Percentiles rank a stretch among this genome's conserved stretches.
Conservation (phyloP, 2,888 invertebrate genomes). For the Epistrophe eligans region DNA sequence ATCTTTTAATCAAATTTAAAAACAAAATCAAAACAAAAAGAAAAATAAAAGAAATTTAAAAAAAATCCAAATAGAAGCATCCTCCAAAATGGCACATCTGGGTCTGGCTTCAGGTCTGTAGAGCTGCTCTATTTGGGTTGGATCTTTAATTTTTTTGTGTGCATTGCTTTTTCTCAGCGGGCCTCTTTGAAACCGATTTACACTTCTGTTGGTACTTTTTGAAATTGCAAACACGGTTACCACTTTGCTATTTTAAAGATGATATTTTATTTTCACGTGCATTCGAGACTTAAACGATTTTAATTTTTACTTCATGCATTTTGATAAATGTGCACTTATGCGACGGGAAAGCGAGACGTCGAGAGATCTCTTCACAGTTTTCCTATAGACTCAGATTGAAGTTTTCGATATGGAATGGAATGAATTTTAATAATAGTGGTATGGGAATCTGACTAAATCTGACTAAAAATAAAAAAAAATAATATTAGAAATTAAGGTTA, state of each 20-base stretch:
- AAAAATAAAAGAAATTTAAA: background rate
- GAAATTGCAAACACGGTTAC: background rate
- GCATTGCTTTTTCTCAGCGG: conserved; percentile 7
- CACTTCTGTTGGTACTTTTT: background rate
- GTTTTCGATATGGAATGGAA: too few relatives aligned
- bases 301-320: too few relatives aligned
- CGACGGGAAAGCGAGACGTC: too few relatives aligned
- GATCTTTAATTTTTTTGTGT: background rate
- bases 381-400: too few relatives aligned
- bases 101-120: background rate
- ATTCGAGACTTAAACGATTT: too few relatives aligned
- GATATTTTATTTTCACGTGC: too few relatives aligned
- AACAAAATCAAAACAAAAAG: background rate
- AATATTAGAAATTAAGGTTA: too few relatives aligned
- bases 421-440: too few relatives aligned
- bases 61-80: conserved; percentile 5
- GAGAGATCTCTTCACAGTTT: too few relatives aligned
- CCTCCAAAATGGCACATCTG: conserved; percentile 13
- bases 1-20: conserved; percentile 71
- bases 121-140: background rate
- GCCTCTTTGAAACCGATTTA: conserved; percentile 32
- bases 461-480: too few relatives aligned
- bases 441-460: too few relatives aligned
- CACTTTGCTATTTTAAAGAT: background rate
- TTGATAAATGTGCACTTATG: too few relatives aligned